Evolutionary conservation across 2,888 invertebrate species (phyloP).

Genomic region (Orthosia gothica): DNA sequence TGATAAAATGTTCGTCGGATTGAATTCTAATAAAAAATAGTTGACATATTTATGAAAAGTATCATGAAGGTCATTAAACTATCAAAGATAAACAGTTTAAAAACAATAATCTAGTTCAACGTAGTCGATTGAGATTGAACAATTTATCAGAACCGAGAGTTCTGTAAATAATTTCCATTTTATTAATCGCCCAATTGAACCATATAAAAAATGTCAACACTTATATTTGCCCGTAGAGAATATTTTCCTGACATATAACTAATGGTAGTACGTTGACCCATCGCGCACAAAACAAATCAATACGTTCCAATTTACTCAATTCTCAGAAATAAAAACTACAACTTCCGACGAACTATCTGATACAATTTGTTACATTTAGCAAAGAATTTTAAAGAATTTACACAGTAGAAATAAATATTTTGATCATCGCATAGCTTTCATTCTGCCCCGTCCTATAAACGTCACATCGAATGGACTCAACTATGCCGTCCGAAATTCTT

Average conservation of each 20-base stretch:
- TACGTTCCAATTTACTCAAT: conserved; percentile 22
- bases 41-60: neutral
- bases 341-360: conserved; percentile 9
- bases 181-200: conserved; percentile 13
- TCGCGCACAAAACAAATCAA: conserved; percentile 19
- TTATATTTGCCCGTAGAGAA: neutral
- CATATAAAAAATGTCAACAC: neutral
- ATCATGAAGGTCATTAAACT: neutral
- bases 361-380: conserved; percentile 36
- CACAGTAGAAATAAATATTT: conserved; percentile 21
- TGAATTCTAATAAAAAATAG: neutral
- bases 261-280: conserved; percentile 33
- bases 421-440: conserved; percentile 41
- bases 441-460: conserved; percentile 37
- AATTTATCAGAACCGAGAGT: neutral
- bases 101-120: too few species aligned
- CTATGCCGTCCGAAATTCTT: conserved; percentile 73
- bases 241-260: neutral
- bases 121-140: too few species aligned
- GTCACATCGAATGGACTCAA: conserved; percentile 56
- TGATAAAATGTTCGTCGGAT: too few species aligned
- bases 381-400: conserved; percentile 23
- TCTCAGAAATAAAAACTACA: conserved; percentile 24
- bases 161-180: neutral
- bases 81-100: too few species aligned